Percentiles rank a stretch among this genome's conserved stretches.
Evolutionary conservation across 2,888 invertebrate species (phyloP).

Genomic region (Altica lythri): DNA sequence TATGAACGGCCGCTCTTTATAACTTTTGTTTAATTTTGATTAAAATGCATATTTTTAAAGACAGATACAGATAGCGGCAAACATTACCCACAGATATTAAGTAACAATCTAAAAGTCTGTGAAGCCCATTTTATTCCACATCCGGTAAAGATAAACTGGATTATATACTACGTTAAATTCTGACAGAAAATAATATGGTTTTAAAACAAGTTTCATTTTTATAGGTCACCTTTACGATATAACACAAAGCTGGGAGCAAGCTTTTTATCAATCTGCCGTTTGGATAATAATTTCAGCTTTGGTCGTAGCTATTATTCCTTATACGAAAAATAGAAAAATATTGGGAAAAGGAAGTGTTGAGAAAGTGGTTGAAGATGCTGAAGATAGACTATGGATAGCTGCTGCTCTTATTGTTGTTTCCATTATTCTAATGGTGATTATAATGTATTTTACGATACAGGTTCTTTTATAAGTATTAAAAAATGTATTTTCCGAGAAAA

Average conservation of each 20-base stretch:
- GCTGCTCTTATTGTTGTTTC: conserved; percentile 26
- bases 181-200: too few species aligned
- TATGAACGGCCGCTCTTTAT: too few species aligned
- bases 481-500: background rate
- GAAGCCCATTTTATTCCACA: too few species aligned
- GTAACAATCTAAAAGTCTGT: too few species aligned
- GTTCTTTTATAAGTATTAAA: conserved; percentile 21
- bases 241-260: conserved; percentile 74
- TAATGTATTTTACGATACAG: conserved; percentile 36
- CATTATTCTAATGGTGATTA: conserved; percentile 26
- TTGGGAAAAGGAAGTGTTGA: conserved; percentile 61
- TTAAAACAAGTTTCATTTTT: conserved; percentile 39
- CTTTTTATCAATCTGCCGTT: conserved; percentile 79
- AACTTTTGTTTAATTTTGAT: too few species aligned
- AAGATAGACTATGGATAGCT: conserved; percentile 32
- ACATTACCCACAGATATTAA: too few species aligned
- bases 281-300: conserved; percentile 82
- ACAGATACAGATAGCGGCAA: too few species aligned
- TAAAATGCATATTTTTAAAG: too few species aligned
- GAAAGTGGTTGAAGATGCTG: conserved; percentile 54
- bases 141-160: too few species aligned
- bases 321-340: conserved; percentile 69
- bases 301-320: conserved; percentile 68
- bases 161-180: too few species aligned
- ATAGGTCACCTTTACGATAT: conserved; percentile 67